Conservation (phyloP, 1,140 invertebrate species). For the Lepeophtheirus salmonis region DNA sequence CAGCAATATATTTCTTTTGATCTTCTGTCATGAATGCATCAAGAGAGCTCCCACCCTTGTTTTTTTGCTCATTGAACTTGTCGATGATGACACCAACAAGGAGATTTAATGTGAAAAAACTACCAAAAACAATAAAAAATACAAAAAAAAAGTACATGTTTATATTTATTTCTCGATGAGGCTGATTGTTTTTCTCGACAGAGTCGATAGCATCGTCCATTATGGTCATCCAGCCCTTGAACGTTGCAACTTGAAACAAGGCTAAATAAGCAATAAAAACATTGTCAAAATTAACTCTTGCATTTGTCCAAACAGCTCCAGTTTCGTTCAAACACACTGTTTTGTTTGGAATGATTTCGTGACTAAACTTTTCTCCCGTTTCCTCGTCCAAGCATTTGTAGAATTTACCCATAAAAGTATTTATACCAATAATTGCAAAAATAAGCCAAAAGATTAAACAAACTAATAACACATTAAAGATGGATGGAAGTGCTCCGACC, state of each 20-base stretch:
- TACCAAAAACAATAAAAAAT: slow-evolving; percentile 18
- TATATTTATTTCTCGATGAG: slow-evolving; percentile 74
- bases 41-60: slow-evolving; percentile 65
- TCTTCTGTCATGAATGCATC: slow-evolving; percentile 99
- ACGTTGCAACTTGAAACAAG: slow-evolving; percentile 94
- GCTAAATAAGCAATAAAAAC: slow-evolving; percentile 90
- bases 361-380: slow-evolving; percentile 55
- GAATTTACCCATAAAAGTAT: slow-evolving; percentile 74
- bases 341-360: slow-evolving; percentile 63
- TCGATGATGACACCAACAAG: slow-evolving; percentile 19
- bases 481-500: slow-evolving; percentile 83
- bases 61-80: slow-evolving; percentile 19
- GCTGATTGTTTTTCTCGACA: slow-evolving; percentile 71
- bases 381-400: slow-evolving; percentile 63
- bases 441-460: slow-evolving; percentile 81
- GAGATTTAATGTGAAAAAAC: slow-evolving; percentile 18
- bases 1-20: slow-evolving; percentile 99
- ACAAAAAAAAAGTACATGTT: slow-evolving; percentile 95
- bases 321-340: slow-evolving; percentile 55
- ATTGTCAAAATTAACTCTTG: slow-evolving; percentile 94
- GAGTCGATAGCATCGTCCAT: slow-evolving; percentile 96
- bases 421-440: slow-evolving; percentile 76
- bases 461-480: slow-evolving; percentile 78
- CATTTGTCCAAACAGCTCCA: slow-evolving; percentile 57
- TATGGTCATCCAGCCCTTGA: slow-evolving; percentile 49